Conservation (phyloP, 2,113 vertebrate genomes). For the Nannospalax galili region DNA sequence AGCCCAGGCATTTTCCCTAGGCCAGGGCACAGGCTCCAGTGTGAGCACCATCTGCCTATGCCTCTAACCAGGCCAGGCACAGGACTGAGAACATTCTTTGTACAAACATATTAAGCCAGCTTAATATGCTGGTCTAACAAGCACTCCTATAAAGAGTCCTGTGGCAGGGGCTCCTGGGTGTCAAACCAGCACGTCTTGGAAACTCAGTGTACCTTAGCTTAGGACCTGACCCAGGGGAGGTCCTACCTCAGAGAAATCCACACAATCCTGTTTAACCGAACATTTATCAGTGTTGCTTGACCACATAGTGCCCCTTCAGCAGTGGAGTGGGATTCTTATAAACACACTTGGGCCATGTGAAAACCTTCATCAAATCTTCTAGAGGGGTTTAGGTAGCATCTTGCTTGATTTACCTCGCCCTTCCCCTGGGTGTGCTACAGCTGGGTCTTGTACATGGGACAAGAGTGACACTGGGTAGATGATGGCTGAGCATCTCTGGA, state of each 20-base stretch:
- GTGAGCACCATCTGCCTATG: not conserved
- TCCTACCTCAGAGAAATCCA: not conserved
- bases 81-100: not conserved
- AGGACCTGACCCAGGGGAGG: not conserved
- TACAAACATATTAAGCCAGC: not conserved
- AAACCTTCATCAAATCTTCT: not conserved
- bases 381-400: rapidly evolving
- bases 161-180: not conserved
- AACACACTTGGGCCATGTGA: rapidly evolving
- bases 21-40: not conserved
- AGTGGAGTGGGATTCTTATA: no score
- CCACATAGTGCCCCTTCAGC: no score
- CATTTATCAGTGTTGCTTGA: not conserved
- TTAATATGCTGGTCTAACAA: rapidly evolving
- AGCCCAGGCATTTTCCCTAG: not conserved
- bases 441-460: not conserved
- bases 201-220: not conserved
- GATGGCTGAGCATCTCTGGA: rapidly evolving
- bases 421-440: no score
- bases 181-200: not conserved
- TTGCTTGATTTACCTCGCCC: rapidly evolving
- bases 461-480: no score
- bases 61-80: not conserved
- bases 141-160: no score
- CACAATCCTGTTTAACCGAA: rapidly evolving